A percentile compares a stretch with the other conserved stretches of the same genome.
phyloP scores from a whole-genome alignment of 2,113 vertebrate species.

The Isurus oxyrinchus region DNA sequence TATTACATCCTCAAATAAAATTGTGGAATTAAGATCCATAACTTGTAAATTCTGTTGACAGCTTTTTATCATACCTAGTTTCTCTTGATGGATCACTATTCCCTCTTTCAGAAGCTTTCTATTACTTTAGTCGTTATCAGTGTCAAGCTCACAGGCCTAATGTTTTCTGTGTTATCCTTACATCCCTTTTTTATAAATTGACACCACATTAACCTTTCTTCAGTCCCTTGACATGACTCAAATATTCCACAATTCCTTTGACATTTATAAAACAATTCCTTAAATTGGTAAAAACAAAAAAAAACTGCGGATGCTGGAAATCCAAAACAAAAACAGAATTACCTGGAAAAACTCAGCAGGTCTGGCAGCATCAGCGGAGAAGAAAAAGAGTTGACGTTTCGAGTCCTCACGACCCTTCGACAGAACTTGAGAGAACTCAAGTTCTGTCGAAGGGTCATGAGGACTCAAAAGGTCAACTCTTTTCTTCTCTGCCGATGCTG shows the following conservation, averaged over 20 bases:
- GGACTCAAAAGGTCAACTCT: too few relatives aligned
- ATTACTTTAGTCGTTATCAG: neutral
- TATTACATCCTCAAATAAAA: neutral
- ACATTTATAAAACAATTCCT: neutral
- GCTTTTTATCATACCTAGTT: neutral
- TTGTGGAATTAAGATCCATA: neutral
- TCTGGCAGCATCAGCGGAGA: too few relatives aligned
- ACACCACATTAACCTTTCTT: neutral
- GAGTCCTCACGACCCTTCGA: too few relatives aligned
- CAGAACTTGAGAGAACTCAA: too few relatives aligned
- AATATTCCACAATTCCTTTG: neutral
- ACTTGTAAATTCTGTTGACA: neutral
- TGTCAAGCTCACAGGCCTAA: neutral
- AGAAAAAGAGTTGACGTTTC: too few relatives aligned
- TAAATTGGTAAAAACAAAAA: too few relatives aligned
- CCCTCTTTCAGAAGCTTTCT: neutral
- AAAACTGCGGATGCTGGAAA: too few relatives aligned
- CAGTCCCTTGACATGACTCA: neutral
- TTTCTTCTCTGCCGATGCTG: too few relatives aligned
- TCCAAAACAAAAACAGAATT: too few relatives aligned
- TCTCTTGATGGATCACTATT: neutral
- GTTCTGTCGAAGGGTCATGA: too few relatives aligned
- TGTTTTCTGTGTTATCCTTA: neutral
- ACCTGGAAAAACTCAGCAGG: too few relatives aligned
- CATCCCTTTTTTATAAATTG: neutral